These are phyloP conservation scores for Galeopsomyia nigrocyanea DNA, from an alignment of 2,888 invertebrate genomes.

Conservation along the genomic window DNA sequence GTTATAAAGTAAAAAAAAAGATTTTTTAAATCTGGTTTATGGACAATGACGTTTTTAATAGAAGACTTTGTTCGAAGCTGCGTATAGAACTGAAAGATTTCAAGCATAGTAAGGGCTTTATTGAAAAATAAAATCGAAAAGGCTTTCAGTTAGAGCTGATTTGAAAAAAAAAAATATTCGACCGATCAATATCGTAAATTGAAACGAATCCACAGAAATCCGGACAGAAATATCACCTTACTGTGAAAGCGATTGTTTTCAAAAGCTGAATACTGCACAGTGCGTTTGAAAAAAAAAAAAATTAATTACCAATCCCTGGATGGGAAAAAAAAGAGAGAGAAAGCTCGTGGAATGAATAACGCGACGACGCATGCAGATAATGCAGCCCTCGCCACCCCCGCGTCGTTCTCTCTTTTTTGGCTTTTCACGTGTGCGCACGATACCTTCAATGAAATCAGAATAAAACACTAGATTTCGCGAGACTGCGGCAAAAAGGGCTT, in stretches of 20 bases:
- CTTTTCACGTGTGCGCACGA: slow-evolving; percentile 26
- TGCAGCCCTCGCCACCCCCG: slow-evolving; percentile 4
- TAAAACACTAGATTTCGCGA: slow-evolving; percentile 43
- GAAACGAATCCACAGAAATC: background rate
- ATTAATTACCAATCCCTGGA: slow-evolving; percentile 27
- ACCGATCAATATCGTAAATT: slow-evolving; percentile 6
- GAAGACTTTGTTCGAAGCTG: no score
- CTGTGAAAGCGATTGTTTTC: slow-evolving; percentile 25
- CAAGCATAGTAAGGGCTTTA: no score
- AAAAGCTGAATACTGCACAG: background rate
- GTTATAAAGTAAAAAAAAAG: no score
- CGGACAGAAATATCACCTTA: slow-evolving; percentile 21
- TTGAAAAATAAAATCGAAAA: no score
- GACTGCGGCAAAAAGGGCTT: slow-evolving; percentile 32
- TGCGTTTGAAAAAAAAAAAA: slow-evolving; percentile 27
- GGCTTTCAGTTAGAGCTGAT: no score
- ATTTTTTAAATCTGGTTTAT: no score
- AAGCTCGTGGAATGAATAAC: slow-evolving; percentile 29
- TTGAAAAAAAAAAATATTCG: slow-evolving; percentile 9
- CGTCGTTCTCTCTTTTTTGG: background rate
- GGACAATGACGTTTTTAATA: no score
- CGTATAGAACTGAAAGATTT: no score
- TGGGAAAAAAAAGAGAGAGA: slow-evolving; percentile 19
- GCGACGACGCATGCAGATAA: slow-evolving; percentile 20
- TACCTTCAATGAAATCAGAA: slow-evolving; percentile 44